Conservation (phyloP, 2,797 vertebrate genomes). For the Margarornis squamiger region DNA sequence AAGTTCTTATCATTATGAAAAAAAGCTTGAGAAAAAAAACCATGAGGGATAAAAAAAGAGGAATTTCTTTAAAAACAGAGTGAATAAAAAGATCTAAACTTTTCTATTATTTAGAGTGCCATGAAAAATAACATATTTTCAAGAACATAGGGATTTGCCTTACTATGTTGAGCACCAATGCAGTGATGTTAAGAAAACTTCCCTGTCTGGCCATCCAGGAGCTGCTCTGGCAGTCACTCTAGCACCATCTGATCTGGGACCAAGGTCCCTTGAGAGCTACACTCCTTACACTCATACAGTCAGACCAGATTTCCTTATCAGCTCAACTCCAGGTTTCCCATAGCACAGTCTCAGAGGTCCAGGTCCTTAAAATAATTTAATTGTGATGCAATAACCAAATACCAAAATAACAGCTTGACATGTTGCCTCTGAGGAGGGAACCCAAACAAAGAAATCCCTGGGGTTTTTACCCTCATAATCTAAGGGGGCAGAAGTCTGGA, state of each 20-base stretch:
- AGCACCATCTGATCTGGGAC: rapidly evolving
- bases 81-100: not conserved
- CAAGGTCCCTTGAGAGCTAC: not conserved
- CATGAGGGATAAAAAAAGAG: not conserved
- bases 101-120: not conserved
- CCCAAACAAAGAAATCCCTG: not conserved
- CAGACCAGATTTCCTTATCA: not conserved
- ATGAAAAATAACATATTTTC: not conserved
- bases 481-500: not conserved
- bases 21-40: not conserved
- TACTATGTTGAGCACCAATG: not conserved
- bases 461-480: not conserved
- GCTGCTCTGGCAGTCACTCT: not conserved
- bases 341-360: not conserved
- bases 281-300: not conserved
- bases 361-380: not conserved
- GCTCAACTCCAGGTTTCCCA: not conserved
- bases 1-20: not conserved
- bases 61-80: not conserved
- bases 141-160: not conserved
- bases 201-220: not conserved
- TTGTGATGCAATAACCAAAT: not conserved
- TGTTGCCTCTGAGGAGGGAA: not conserved
- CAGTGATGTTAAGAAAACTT: not conserved
- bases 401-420: not conserved